Evolutionary conservation across 2,888 invertebrate genomes (phyloP), one percentile per base, ranked within the genome.

Genomic region (Limenitis camilla): DNA sequence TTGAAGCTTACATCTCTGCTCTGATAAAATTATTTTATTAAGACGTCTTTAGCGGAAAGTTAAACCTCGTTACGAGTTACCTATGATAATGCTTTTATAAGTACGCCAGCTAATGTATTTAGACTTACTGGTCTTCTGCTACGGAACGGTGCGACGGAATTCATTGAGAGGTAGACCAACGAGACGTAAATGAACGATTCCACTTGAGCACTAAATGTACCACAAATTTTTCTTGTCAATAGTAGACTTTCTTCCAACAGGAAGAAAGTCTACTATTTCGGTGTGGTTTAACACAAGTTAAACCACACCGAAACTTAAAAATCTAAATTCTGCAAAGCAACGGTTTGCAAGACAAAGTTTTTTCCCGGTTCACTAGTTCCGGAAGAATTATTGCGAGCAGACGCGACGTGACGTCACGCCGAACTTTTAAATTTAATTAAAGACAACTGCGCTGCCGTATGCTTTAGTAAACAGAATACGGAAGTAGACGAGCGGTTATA

Each of bases 351-450:
- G 50, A 52, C 45, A 53, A 58, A 52, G 52, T 51, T 58, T 57
- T 56, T 50, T 58, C 58, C 55, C 54, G 59, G 60, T 43, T 49
- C 56, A 51, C 51, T 55, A 58, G 61, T 61, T 61, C 62, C 59
- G 63, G 65, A 67, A 66, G 61, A 65, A 63, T 63, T 54, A 56
- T 61, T 65, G 71, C 71, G 65, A 66, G 68, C 66, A 65, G 66
- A 61, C 69, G 62, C 67, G 55, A 61, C 67, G 70, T 75, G 76
- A 74, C 75, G 73, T 75, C 74, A 74, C 67, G 65, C 62, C 51
- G 62, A 70, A 78, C 70, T 81, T 84, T 81, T 74, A 77, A 80
- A 81, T 84, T 85, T 79, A 83, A 85, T 85, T 84, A 84, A 81
- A 84, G 76, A 76, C 69, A 76, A 77, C 74, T 77, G 74, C 65